Conservation (phyloP, 2,888 invertebrate genomes). For the Microctonus hyperodae region DNA sequence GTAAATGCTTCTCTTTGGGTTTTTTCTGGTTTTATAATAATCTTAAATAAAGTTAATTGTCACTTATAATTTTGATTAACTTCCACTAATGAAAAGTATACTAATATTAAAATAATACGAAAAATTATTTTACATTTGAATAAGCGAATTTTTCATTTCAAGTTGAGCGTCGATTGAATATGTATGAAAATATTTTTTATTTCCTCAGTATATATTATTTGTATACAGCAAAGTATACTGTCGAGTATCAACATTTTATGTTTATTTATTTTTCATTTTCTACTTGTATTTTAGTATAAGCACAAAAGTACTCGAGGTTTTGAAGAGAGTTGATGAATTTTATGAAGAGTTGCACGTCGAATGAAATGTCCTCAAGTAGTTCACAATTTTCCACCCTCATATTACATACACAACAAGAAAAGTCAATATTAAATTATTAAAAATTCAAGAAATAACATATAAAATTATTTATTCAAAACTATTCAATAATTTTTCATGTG, state of each 20-base stretch:
- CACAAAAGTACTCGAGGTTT: conserved; percentile 9
- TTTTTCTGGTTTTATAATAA: no score
- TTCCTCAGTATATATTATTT: conserved; percentile 4
- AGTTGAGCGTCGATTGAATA: no score
- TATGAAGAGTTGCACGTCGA: conserved; percentile 10
- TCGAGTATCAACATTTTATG: not conserved
- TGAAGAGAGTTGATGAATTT: conserved; percentile 28
- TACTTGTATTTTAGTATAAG: not conserved
- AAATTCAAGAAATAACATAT: conserved; percentile 8
- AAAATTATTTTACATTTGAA: no score
- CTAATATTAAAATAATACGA: no score
- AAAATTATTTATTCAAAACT: not conserved
- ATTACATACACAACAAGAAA: conserved; percentile 10
- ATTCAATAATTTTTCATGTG: not conserved
- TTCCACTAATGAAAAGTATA: no score
- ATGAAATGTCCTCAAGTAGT: conserved; percentile 14
- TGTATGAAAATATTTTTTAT: no score
- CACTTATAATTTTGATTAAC: no score
- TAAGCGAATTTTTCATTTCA: no score
- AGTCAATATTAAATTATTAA: not conserved
- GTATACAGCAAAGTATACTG: not conserved
- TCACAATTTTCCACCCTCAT: not conserved
- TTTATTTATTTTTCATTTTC: not conserved
- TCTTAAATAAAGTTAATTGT: no score
- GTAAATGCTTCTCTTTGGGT: no score